Evolutionary conservation across 2,113 vertebrate species (phyloP), one percentile per base, ranked within the genome.

Genomic region (Lichenostomus cassidix): DNA sequence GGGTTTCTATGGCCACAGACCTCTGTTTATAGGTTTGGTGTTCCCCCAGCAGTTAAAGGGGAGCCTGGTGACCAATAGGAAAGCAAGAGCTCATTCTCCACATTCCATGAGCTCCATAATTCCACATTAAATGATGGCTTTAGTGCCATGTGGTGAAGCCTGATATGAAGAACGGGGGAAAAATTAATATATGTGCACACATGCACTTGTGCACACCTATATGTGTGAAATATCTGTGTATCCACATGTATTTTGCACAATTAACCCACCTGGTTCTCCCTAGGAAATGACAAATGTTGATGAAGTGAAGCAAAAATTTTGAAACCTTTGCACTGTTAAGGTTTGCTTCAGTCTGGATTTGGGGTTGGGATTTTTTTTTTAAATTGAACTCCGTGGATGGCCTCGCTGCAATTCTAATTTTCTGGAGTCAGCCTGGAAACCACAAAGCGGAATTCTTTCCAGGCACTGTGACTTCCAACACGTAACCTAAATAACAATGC

Each of bases 401-500:
- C 62, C 75, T 88, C 35, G 41, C 90, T 94, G 92, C 73, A 89
- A 95, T 95, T 95, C 91, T 92, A 95, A 94, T 96, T 96, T 90
- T 94, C 94, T 97, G 84, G 77, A 97, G 78, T 87, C 87, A 90
- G 94, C 80, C 90, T 94, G 93, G 92, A 96, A 97, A 95, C 95
- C 91, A 92, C 94, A 95, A 78, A 75, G 88, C n/a, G 73, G 79
- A 95, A 97, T 97, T 95, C 70, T 94, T 96, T 96, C 95, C 96
- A 97, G 95, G 63, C 87, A 0, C 75, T 79, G 28, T 56, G 94
- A 91, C 94, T 95, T 95, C 85, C 86, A 87, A 91, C 89, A 94
- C 77, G 44, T 96, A 96, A 91, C 84, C 85, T 79, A 91, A 96
- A 95, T 91, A 96, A 96, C 94, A 96, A 96, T 83, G 31, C 70